Percentiles rank a stretch among this genome's conserved stretches.
Evolutionary conservation across 53 echinoderm and acorn worm species (phyloP).

Genomic region (Holothuria scabra): DNA sequence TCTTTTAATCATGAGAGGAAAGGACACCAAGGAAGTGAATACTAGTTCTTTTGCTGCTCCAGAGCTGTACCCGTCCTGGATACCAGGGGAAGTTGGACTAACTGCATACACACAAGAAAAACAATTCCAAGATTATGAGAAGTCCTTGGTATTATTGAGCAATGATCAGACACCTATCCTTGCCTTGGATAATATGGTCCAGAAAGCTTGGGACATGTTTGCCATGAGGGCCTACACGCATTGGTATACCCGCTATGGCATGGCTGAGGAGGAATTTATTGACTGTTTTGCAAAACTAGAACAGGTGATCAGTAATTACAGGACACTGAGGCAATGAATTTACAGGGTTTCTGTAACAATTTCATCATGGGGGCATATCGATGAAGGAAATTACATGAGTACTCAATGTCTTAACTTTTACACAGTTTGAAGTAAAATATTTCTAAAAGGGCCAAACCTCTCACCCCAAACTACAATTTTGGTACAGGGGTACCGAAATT

Average conservation of each 20-base stretch:
- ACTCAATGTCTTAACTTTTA: no score
- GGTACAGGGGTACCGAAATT: no score
- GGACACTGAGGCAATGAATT: background rate
- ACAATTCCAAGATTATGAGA: conserved; percentile 75
- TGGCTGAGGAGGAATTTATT: conserved; percentile 95
- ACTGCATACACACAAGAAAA: conserved; percentile 59
- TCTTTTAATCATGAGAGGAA: conserved; percentile 76
- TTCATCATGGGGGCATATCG: no score
- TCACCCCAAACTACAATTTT: no score
- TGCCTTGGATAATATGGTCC: conserved; percentile 64
- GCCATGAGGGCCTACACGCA: conserved; percentile 97
- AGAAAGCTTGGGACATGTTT: conserved; percentile 98
- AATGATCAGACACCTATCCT: conserved; percentile 78
- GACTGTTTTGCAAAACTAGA: conserved; percentile 95
- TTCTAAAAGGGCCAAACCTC: no score
- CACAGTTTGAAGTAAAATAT: no score
- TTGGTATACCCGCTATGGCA: conserved; percentile 94
- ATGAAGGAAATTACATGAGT: no score
- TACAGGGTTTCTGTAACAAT: no score
- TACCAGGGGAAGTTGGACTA: conserved; percentile 64
- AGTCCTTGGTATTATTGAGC: conserved; percentile 74
- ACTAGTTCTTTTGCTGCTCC: conserved; percentile 51
- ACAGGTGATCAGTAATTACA: conserved; percentile 84
- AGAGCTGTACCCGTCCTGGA: conserved; percentile 80
- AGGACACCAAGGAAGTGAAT: conserved; percentile 68